Base-by-base conservation (phyloP, 2,888 invertebrate species). In the Meteorus colon region DNA sequence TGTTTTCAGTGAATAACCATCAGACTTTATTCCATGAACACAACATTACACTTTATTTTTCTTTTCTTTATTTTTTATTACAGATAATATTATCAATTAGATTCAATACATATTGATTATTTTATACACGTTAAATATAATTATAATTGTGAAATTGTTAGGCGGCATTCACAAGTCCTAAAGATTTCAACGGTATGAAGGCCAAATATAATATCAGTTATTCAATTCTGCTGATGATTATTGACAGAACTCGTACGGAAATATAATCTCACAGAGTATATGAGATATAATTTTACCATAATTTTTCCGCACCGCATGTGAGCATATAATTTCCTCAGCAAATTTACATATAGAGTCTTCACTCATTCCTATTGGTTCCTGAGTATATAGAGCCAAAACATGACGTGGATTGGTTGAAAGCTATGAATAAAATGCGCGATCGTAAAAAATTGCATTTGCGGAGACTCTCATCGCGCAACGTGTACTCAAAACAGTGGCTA, bases 391-490 rank as follows among this genome's bases (percentile, higher is more conserved):
- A 45, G 16, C 48, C 67, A 29, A 65, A 65, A 65, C 65, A n/a
- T 12, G 41, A 65, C 16, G 24, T 8, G 48, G 67, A 67, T 67
- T 67, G 45, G 67, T 48, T 41, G 48, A 67, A 27, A 19, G 67
- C n/a, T 16, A 67, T 27, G 41, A 45, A 48, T 24, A 65, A 37
- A 65, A 65, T 37, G 19, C 19, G 41, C 29, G 45, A 45, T 67
- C 48, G 67, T 67, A 72, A 72, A 63, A 72, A 60, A 41, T 48
- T 67, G 27, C 48, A 67, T 67, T 67, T 62, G 31, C 37, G 37
- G n/a, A 74, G 51, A 68, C 48, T 74, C 48, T 16, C 55, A 55
- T 55, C 55, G 55, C 19, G 55, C 24, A 6, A 55, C 19, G 55
- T 19, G 31, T 19, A 51, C 29, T 63, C 8, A 45, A 45, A 71